A percentile compares a stretch with the other conserved stretches of the same genome.
phyloP scores from a whole-genome alignment of 2,797 vertebrate genomes.

The Notamacropus eugenii region DNA sequence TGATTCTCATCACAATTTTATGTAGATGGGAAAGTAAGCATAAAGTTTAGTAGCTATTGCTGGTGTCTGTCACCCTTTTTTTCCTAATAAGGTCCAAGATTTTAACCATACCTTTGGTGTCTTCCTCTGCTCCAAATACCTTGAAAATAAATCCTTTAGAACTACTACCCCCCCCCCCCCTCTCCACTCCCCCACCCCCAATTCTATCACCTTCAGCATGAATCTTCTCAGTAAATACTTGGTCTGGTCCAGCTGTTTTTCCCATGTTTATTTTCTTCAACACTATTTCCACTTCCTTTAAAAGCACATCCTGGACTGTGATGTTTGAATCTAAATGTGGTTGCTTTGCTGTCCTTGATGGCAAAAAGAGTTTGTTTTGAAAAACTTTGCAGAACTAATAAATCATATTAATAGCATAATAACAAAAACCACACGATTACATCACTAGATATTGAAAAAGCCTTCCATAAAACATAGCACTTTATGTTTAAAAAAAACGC shows the following conservation, averaged over 20 bases:
- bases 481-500: neutral
- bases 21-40: neutral
- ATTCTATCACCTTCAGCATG: neutral
- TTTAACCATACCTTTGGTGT: neutral
- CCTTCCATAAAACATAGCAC: neutral
- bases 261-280: neutral
- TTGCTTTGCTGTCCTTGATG: neutral
- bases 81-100: neutral
- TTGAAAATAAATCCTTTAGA: neutral
- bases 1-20: neutral
- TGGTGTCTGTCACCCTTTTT: neutral
- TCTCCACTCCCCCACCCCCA: neutral
- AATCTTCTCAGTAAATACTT: neutral
- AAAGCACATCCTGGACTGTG: neutral
- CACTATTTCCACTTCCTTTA: neutral
- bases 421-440: constrained; percentile 1
- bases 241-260: neutral
- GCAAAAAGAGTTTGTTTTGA: constrained; percentile 1
- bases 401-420: neutral
- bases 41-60: neutral
- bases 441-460: neutral
- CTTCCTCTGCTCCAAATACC: neutral
- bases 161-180: neutral
- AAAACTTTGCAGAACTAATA: neutral
- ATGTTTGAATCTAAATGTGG: neutral